These are phyloP conservation scores for Melanotus villosus DNA, from an alignment of 2,888 invertebrate species.

Conservation along the genomic window DNA sequence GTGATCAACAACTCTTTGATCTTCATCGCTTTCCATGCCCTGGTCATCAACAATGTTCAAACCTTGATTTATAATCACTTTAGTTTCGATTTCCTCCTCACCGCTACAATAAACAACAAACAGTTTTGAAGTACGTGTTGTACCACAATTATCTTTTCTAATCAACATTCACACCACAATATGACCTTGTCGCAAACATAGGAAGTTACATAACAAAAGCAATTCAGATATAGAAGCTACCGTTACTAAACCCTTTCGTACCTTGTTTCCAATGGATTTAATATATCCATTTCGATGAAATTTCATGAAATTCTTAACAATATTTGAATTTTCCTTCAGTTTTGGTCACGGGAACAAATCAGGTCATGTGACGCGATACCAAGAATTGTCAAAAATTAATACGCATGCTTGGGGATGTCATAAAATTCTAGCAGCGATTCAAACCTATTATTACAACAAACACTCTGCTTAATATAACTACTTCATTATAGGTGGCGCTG, in stretches of 20 bases:
- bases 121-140: constrained; percentile 1
- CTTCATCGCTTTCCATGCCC: constrained; percentile 69
- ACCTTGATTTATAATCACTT: constrained; percentile 62
- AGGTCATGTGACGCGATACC: constrained; percentile 77
- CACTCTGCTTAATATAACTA: too few relatives aligned
- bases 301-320: constrained; percentile 65
- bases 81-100: constrained; percentile 60
- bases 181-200: constrained; percentile 51
- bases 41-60: constrained; percentile 69
- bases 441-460: neutral
- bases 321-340: constrained; percentile 78
- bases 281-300: constrained; percentile 71
- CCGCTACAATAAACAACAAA: constrained; percentile 50
- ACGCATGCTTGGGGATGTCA: constrained; percentile 41
- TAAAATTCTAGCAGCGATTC: neutral
- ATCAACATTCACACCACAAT: constrained; percentile 55
- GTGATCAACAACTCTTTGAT: constrained; percentile 70
- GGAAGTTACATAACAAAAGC: constrained; percentile 53
- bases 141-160: constrained; percentile 48
- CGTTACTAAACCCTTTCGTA: constrained; percentile 61
- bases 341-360: constrained; percentile 83
- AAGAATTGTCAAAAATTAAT: constrained; percentile 47
- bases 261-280: constrained; percentile 77
- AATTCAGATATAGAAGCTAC: neutral
- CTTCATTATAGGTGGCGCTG: neutral